Evolutionary conservation across 2,888 invertebrate species (phyloP).

Genomic region (Hanleya hanleyi): DNA sequence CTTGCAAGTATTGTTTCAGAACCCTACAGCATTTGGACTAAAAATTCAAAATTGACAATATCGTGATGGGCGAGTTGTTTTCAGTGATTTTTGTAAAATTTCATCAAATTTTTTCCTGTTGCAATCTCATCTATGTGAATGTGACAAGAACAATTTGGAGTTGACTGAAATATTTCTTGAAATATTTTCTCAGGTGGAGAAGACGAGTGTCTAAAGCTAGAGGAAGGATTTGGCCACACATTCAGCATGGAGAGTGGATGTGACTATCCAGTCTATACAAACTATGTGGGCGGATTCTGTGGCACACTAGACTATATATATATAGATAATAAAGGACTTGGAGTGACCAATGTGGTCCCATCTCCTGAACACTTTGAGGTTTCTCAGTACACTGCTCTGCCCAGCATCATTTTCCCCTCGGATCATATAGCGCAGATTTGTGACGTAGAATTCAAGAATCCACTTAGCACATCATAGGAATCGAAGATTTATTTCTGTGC

Average conservation of each 20-base stretch:
- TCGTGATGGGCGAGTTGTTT: too few relatives aligned
- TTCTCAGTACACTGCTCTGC: conserved; percentile 83
- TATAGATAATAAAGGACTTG: conserved; percentile 78
- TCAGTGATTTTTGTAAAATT: too few relatives aligned
- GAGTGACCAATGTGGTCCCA: conserved; percentile 81
- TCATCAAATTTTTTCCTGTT: too few relatives aligned
- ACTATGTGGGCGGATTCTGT: conserved; percentile 86
- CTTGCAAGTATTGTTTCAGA: too few relatives aligned
- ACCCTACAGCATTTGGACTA: too few relatives aligned
- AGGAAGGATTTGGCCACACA: conserved; percentile 80
- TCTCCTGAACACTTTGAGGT: conserved; percentile 87
- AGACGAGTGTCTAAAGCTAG: conserved; percentile 78
- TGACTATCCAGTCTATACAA: conserved; percentile 88
- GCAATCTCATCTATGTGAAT: too few relatives aligned
- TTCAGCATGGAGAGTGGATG: conserved; percentile 84
- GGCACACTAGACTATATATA: conserved; percentile 95
- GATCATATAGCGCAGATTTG: conserved; percentile 91
- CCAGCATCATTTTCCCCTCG: conserved; percentile 92
- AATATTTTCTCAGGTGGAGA: conserved; percentile 53
- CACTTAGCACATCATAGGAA: too few relatives aligned
- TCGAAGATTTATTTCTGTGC: too few relatives aligned
- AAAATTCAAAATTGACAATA: too few relatives aligned
- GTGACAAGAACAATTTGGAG: too few relatives aligned
- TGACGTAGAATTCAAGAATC: conserved; percentile 48
- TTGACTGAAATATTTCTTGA: not conserved